Conservation (phyloP, 2,797 vertebrate species). For the Tadarida brasiliensis region DNA sequence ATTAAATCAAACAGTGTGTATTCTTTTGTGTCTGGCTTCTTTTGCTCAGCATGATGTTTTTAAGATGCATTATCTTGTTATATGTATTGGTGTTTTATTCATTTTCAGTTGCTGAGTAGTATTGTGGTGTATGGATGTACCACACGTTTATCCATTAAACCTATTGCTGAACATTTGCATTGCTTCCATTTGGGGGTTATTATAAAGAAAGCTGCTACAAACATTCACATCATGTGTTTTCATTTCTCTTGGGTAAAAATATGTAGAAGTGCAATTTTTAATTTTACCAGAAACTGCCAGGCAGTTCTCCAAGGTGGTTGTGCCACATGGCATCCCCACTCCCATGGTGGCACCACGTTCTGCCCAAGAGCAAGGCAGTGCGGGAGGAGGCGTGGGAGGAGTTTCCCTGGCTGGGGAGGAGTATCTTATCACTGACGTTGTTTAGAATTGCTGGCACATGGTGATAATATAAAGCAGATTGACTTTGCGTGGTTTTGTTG, state of each 20-base stretch:
- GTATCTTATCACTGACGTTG: not conserved
- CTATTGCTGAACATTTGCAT: not conserved
- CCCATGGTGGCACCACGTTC: not conserved
- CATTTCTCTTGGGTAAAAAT: slow-evolving; percentile 51
- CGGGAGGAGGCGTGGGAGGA: not conserved
- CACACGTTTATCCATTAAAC: not conserved
- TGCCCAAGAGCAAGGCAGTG: not conserved
- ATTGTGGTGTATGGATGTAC: not conserved
- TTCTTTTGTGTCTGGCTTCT: slow-evolving; percentile 31
- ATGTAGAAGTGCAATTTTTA: slow-evolving; percentile 18
- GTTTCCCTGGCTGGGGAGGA: not conserved
- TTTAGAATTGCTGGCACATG: not conserved
- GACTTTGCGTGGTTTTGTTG: slow-evolving; percentile 22
- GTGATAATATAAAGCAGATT: slow-evolving; percentile 46
- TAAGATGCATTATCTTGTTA: not conserved
- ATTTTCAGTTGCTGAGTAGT: not conserved
- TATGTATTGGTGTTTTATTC: not conserved
- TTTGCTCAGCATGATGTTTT: not conserved
- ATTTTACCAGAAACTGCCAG: slow-evolving; percentile 45
- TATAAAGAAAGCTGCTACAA: not conserved
- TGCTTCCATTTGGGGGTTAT: not conserved
- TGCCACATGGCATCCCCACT: not conserved
- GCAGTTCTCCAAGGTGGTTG: not conserved
- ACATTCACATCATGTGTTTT: slow-evolving; percentile 30
- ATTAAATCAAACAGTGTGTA: not conserved